Conservation (phyloP, 2,113 vertebrate genomes). For the Tachycineta bicolor region DNA sequence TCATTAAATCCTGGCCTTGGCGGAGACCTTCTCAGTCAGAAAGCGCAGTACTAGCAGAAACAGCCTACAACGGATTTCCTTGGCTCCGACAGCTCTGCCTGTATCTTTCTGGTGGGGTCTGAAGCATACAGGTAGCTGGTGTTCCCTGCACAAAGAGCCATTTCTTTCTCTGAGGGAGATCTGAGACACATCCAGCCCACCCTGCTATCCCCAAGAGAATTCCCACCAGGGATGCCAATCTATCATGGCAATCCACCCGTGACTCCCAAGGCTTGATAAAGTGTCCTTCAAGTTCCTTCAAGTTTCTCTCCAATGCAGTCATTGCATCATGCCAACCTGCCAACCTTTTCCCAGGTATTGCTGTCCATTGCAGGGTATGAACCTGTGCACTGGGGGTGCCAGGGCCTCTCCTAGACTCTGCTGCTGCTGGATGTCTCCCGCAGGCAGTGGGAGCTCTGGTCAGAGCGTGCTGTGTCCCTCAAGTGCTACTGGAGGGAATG, state of each 20-base stretch:
- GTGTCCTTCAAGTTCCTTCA: not conserved
- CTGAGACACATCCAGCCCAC: not conserved
- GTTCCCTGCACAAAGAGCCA: not conserved
- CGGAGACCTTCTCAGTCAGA: not conserved
- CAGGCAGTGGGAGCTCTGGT: not conserved
- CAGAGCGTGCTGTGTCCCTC: not conserved
- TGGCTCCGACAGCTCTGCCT: not conserved
- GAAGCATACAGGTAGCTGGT: not conserved
- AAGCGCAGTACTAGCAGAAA: not conserved
- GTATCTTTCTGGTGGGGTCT: not conserved
- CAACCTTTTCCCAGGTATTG: not conserved
- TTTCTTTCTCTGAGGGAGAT: not conserved
- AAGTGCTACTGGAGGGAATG: accelerated
- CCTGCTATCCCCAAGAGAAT: not conserved
- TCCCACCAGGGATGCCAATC: not conserved
- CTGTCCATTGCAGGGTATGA: not conserved
- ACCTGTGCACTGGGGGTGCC: not conserved
- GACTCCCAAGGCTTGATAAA: not conserved
- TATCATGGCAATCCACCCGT: not conserved
- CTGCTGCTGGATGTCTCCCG: not conserved
- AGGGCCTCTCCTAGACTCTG: not conserved
- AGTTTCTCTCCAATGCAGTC: not conserved
- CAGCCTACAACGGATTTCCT: not conserved
- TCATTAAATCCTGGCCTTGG: not conserved
- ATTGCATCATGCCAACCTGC: not conserved